phyloP scores from a whole-genome alignment of 2,113 vertebrate genomes.

The Asarcornis scutulata region DNA sequence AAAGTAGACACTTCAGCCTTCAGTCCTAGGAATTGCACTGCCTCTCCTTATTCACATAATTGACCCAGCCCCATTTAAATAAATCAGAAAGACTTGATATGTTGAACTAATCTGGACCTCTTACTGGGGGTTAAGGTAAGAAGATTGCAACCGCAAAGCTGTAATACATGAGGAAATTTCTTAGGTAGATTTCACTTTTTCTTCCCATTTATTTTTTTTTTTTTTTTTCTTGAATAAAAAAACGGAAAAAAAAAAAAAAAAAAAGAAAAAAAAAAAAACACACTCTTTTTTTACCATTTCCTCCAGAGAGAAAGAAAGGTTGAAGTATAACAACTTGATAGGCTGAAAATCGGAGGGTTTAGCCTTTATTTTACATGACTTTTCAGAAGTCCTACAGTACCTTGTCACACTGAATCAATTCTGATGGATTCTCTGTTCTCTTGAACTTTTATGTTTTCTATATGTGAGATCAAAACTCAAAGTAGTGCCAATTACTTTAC shows the following conservation, averaged over 20 bases:
- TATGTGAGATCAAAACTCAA: background rate
- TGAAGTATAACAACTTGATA: background rate
- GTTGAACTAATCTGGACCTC: background rate
- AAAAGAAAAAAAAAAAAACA: background rate
- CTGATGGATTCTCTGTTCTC: conserved; percentile 2
- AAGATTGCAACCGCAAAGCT: background rate
- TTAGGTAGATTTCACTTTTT: background rate
- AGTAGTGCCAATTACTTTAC: conserved; percentile 17
- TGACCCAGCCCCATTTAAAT: background rate
- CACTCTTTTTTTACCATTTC: accelerated
- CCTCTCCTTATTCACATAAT: background rate
- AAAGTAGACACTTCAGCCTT: background rate
- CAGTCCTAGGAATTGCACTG: background rate
- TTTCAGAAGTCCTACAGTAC: background rate
- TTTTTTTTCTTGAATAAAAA: background rate
- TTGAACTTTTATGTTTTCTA: background rate
- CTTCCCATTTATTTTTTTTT: background rate
- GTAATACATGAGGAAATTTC: background rate
- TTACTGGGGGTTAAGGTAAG: background rate
- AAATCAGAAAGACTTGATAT: background rate
- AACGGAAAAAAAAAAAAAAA: background rate
- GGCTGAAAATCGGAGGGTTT: background rate
- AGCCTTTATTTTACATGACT: background rate
- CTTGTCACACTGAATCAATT: background rate
- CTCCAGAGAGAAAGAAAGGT: background rate